Percentiles rank a stretch among this genome's conserved stretches.
Conservation (phyloP, 2,888 invertebrate species). For the Baccha elongata region DNA sequence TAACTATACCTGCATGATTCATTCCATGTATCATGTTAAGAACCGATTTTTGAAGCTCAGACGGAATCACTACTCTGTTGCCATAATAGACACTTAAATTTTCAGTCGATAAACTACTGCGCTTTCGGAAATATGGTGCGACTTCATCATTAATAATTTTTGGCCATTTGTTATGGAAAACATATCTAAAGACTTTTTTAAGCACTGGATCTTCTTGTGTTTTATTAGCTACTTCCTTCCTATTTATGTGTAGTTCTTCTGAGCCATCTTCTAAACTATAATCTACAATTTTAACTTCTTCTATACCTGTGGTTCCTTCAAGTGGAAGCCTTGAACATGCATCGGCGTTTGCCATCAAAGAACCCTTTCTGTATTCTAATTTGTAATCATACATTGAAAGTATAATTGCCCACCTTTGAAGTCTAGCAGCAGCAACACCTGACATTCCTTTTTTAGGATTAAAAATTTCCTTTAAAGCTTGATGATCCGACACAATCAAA, state of each 20-base stretch:
- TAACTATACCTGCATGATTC: too few species aligned
- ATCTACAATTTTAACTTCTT: constrained; percentile 5
- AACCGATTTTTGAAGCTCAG: neutral
- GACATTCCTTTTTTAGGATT: constrained; percentile 17
- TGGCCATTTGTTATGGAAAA: neutral
- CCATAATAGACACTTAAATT: constrained; percentile 17
- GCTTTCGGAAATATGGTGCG: constrained; percentile 8
- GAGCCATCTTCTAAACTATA: neutral
- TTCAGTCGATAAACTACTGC: constrained; percentile 11
- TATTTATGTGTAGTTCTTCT: constrained; percentile 1
- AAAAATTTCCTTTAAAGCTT: constrained; percentile 27
- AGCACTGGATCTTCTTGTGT: neutral
- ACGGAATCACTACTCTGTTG: constrained; percentile 22
- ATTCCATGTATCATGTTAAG: neutral
- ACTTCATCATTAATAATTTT: neutral
- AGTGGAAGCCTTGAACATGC: constrained; percentile 31
- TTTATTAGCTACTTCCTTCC: constrained; percentile 1
- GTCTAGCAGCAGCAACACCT: constrained; percentile 15
- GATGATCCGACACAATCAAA: constrained; percentile 12
- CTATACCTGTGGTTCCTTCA: neutral
- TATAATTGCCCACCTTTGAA: constrained; percentile 39
- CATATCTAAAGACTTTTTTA: constrained; percentile 5
- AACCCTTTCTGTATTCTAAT: constrained; percentile 9
- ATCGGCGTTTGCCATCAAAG: constrained; percentile 9
- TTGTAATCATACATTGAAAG: constrained; percentile 31